Percentiles rank a stretch among this genome's conserved stretches.
Evolutionary conservation across 2,797 vertebrate species (phyloP).

Genomic region (Uromys caudimaculatus): DNA sequence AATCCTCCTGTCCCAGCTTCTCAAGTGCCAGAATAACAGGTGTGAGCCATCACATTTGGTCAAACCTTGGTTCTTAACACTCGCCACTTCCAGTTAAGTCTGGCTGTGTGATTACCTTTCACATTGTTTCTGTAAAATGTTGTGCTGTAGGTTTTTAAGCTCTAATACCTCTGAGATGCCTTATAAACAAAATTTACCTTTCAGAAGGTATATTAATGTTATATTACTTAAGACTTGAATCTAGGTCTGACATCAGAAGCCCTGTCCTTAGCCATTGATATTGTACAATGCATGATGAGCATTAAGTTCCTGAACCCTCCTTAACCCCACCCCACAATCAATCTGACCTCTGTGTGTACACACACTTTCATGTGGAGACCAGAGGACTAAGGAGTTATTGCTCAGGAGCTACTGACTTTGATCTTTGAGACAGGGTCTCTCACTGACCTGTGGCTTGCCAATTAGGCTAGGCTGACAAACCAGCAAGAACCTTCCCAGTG

Average conservation of each 20-base stretch:
- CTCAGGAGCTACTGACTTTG: neutral
- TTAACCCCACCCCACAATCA: fast-evolving
- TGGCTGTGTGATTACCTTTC: neutral
- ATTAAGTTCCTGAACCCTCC: neutral
- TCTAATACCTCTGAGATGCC: neutral
- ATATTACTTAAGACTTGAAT: neutral
- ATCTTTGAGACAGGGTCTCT: neutral
- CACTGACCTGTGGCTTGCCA: neutral
- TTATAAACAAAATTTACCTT: slow-evolving; percentile 24
- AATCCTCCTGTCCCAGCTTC: neutral
- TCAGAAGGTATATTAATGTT: slow-evolving; percentile 1
- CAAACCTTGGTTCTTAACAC: neutral
- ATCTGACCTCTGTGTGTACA: neutral
- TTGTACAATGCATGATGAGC: neutral
- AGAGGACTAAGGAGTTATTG: neutral
- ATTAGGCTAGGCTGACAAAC: neutral
- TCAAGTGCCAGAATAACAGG: neutral
- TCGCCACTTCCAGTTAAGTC: neutral
- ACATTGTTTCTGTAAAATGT: neutral
- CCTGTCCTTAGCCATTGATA: neutral
- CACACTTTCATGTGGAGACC: too few relatives aligned
- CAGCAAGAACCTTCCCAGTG: neutral
- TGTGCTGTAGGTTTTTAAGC: neutral
- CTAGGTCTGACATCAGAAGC: neutral
- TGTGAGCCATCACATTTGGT: neutral